phyloP scores from a whole-genome alignment of 2,113 vertebrate species.

The Sarotherodon lohbergeri region DNA sequence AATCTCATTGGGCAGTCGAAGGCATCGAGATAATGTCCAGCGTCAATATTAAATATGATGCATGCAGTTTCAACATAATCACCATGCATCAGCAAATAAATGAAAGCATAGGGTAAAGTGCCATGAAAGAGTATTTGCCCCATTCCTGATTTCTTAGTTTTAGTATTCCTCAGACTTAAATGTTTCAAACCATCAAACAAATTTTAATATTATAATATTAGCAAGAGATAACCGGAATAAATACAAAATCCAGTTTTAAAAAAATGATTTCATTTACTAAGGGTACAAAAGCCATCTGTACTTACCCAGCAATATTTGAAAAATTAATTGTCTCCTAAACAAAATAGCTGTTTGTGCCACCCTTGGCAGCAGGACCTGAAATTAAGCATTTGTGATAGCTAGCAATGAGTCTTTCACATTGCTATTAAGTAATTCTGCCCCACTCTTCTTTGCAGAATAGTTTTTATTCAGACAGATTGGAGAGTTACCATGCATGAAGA shows the following conservation, averaged over 20 bases:
- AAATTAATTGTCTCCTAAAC: neutral
- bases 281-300: neutral
- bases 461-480: neutral
- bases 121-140: neutral
- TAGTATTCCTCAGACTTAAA: neutral
- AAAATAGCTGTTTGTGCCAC: neutral
- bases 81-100: conserved; percentile 19
- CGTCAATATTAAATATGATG: conserved; percentile 8
- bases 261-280: neutral
- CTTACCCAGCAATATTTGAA: neutral
- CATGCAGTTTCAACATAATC: conserved; percentile 37
- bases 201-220: neutral
- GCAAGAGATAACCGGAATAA: neutral
- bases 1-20: conserved; percentile 54
- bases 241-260: neutral
- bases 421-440: neutral
- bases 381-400: neutral
- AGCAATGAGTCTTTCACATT: neutral
- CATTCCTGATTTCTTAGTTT: neutral
- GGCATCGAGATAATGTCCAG: conserved; percentile 29
- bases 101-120: neutral
- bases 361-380: neutral
- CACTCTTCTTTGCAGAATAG: neutral
- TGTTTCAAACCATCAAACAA: neutral
- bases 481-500: neutral